These are phyloP conservation scores for Drosophila grimshawi DNA, from an alignment of 1,140 invertebrate genomes.

Conservation along the genomic window DNA sequence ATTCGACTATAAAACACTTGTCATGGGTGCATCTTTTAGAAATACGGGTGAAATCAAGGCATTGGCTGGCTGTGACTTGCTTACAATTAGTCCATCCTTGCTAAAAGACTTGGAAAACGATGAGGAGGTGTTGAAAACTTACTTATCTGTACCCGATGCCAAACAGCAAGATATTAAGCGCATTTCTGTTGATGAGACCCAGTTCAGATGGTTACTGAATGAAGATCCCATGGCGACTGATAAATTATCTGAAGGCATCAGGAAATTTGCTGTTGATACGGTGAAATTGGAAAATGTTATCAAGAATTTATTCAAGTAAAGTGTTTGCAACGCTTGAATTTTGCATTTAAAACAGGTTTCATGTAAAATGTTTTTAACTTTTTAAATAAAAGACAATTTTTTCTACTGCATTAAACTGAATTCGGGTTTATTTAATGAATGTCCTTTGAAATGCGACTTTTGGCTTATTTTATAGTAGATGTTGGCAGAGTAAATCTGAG, in stretches of 20 bases:
- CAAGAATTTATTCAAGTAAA: constrained; percentile 52
- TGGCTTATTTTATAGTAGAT: not conserved
- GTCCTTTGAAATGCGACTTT: no score
- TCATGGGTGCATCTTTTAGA: constrained; percentile 99
- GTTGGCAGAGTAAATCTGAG: not conserved
- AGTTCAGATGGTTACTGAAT: constrained; percentile 97
- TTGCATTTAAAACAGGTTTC: not conserved
- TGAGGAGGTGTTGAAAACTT: constrained; percentile 86
- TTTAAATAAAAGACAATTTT: not conserved
- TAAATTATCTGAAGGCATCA: constrained; percentile 98
- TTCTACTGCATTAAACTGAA: not conserved
- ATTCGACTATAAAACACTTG: constrained; percentile 97
- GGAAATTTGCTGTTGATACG: constrained; percentile 98
- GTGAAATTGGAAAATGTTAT: constrained; percentile 95
- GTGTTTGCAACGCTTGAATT: not conserved
- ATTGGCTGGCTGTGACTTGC: constrained; percentile 97
- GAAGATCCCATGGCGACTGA: constrained; percentile 99
- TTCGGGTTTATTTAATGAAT: no score
- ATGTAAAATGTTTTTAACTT: not conserved
- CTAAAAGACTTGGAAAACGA: constrained; percentile 92
- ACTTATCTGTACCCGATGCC: constrained; percentile 85
- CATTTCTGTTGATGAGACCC: constrained; percentile 91
- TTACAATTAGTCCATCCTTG: constrained; percentile 97
- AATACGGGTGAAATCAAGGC: constrained; percentile 97
- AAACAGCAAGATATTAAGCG: constrained; percentile 91